phyloP scores from a whole-genome alignment of 1,140 invertebrate species.

The Venustaconcha ellipsiformis region DNA sequence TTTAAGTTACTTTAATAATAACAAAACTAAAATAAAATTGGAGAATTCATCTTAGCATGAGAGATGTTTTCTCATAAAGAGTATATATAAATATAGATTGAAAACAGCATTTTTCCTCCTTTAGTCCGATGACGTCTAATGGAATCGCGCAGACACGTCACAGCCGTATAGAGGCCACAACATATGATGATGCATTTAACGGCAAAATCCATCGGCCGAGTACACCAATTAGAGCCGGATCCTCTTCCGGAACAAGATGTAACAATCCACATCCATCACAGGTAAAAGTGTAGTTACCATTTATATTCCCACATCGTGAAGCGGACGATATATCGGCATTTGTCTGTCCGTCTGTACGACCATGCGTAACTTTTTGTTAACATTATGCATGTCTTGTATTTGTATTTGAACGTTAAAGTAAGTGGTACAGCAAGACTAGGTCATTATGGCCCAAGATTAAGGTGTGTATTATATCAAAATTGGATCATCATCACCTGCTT shows the following conservation, averaged over 20 bases:
- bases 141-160: slow-evolving; percentile 46
- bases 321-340: not conserved
- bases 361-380: not conserved
- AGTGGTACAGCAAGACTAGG: not conserved
- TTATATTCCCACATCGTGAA: not conserved
- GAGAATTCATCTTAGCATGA: not conserved
- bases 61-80: not conserved
- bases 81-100: not conserved
- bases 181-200: slow-evolving; percentile 44
- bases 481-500: no score
- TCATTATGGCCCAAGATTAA: not conserved
- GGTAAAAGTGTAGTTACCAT: slow-evolving; percentile 33
- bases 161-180: slow-evolving; percentile 43
- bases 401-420: not conserved
- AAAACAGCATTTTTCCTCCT: slow-evolving; percentile 1
- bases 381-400: not conserved
- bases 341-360: not conserved
- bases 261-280: slow-evolving; percentile 64
- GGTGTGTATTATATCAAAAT: not conserved
- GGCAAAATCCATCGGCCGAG: slow-evolving; percentile 41
- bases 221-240: slow-evolving; percentile 52
- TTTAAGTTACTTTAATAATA: no score
- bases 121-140: slow-evolving; percentile 62
- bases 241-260: slow-evolving; percentile 53
- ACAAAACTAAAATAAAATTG: not conserved